Percentiles rank a stretch among this genome's conserved stretches.
phyloP scores from a whole-genome alignment of 2,113 vertebrate genomes.

The Chinchilla lanigera region DNA sequence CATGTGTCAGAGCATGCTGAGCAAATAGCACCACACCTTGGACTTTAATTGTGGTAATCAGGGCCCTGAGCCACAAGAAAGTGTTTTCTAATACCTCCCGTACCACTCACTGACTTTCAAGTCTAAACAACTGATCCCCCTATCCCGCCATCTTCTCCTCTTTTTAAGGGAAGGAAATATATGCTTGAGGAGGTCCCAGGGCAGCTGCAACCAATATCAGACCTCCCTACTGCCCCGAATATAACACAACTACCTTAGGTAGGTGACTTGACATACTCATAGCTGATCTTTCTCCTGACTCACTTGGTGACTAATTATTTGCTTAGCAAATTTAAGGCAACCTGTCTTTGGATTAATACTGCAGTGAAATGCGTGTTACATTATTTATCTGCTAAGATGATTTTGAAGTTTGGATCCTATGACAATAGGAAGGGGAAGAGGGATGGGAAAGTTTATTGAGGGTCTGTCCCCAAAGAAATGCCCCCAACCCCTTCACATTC shows the following conservation, averaged over 20 bases:
- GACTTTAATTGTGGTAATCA: constrained; percentile 89
- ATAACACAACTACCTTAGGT: constrained; percentile 59
- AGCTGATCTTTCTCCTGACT: constrained; percentile 57
- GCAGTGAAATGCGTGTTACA: constrained; percentile 44
- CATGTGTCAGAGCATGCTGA: constrained; percentile 90
- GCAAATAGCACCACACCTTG: constrained; percentile 90
- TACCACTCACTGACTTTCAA: constrained; percentile 86
- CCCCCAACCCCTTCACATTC: rapidly evolving
- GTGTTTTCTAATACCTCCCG: constrained; percentile 85
- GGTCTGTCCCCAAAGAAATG: background rate
- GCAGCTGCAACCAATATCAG: constrained; percentile 45
- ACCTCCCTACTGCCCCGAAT: constrained; percentile 63
- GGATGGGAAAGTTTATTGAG: rapidly evolving
- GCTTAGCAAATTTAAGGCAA: constrained; percentile 69
- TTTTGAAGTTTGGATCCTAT: constrained; percentile 38
- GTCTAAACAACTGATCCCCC: constrained; percentile 83
- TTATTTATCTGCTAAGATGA: constrained; percentile 64
- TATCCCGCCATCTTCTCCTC: constrained; percentile 49
- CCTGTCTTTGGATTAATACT: constrained; percentile 63
- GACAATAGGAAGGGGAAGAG: background rate
- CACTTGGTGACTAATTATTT: constrained; percentile 80
- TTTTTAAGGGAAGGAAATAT: constrained; percentile 73
- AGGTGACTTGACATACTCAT: constrained; percentile 72
- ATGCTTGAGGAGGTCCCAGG: constrained; percentile 55
- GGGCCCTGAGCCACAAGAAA: constrained; percentile 88